phyloP scores from a whole-genome alignment of 2,888 invertebrate species.

The Ectropis crepuscularia region DNA sequence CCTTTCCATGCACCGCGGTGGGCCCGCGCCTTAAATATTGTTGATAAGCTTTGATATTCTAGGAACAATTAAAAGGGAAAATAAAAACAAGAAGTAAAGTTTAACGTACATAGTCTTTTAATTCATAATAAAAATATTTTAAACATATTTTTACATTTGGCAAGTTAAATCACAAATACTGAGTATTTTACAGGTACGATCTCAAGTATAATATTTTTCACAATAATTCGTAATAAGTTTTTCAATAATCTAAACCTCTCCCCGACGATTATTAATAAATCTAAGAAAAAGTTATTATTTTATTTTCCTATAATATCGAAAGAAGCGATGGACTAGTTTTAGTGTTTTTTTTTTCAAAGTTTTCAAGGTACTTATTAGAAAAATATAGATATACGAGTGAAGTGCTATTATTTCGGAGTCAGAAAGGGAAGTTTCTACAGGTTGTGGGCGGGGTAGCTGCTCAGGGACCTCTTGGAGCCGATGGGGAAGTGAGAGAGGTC shows the following conservation, averaged over 20 bases:
- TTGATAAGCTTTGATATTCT: not conserved
- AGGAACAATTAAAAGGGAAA: conserved; percentile 3
- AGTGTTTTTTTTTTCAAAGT: conserved; percentile 8
- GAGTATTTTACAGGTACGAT: conserved; percentile 53
- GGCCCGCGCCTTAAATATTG: too few species aligned
- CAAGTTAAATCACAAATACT: conserved; percentile 42
- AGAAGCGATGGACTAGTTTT: conserved; percentile 19
- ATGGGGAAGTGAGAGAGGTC: conserved; percentile 78
- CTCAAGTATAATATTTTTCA: conserved; percentile 36
- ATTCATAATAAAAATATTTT: conserved; percentile 48
- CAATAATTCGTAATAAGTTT: conserved; percentile 37
- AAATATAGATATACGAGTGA: conserved; percentile 12
- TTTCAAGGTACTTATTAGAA: conserved; percentile 7
- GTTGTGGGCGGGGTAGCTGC: conserved; percentile 32
- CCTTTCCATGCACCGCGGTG: too few species aligned
- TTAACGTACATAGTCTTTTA: conserved; percentile 38
- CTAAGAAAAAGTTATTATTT: conserved; percentile 27
- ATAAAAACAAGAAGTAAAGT: conserved; percentile 23
- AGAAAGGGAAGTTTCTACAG: conserved; percentile 23
- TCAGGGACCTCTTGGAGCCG: conserved; percentile 67
- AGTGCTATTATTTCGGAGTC: conserved; percentile 11
- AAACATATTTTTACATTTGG: conserved; percentile 32
- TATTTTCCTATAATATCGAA: conserved; percentile 21
- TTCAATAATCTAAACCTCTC: conserved; percentile 60
- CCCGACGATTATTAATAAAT: conserved; percentile 45